Evolutionary conservation across 1,140 invertebrate genomes (phyloP).

Genomic region (Aphelinus certus): DNA sequence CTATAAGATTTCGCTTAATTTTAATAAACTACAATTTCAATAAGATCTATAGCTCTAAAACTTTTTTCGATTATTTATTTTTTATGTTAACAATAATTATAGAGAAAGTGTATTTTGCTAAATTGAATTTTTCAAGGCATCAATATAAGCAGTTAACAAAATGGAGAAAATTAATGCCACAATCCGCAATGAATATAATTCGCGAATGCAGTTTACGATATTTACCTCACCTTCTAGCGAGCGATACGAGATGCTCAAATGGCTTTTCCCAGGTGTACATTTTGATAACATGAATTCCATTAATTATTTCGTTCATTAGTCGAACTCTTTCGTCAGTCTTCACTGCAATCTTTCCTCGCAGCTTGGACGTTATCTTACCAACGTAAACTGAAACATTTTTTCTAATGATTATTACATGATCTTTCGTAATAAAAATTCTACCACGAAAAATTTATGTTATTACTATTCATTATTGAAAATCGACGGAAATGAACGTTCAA

Average conservation of each 20-base stretch:
- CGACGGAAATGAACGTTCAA: no score
- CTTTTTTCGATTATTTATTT: no score
- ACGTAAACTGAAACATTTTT: slow-evolving; percentile 65
- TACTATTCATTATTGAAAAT: no score
- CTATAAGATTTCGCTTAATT: no score
- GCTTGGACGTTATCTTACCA: slow-evolving; percentile 69
- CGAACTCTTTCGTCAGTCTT: slow-evolving; percentile 79
- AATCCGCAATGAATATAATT: background rate
- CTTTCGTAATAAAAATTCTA: slow-evolving; percentile 13
- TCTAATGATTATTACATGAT: slow-evolving; percentile 3
- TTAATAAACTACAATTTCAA: no score
- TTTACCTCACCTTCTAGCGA: slow-evolving; percentile 66
- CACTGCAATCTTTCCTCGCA: slow-evolving; percentile 70
- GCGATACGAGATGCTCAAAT: slow-evolving; percentile 68
- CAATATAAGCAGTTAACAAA: no score
- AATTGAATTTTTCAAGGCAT: no score
- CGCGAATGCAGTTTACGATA: slow-evolving; percentile 44
- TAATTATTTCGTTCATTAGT: slow-evolving; percentile 84
- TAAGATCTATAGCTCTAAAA: no score
- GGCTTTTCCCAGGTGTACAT: slow-evolving; percentile 81
- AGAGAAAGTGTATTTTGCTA: background rate
- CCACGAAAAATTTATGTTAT: no score
- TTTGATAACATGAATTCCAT: slow-evolving; percentile 80
- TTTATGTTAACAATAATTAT: no score
- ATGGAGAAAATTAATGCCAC: no score